Evolutionary conservation across 2,888 invertebrate genomes (phyloP).

Genomic region (Amphimallon solstitiale): DNA sequence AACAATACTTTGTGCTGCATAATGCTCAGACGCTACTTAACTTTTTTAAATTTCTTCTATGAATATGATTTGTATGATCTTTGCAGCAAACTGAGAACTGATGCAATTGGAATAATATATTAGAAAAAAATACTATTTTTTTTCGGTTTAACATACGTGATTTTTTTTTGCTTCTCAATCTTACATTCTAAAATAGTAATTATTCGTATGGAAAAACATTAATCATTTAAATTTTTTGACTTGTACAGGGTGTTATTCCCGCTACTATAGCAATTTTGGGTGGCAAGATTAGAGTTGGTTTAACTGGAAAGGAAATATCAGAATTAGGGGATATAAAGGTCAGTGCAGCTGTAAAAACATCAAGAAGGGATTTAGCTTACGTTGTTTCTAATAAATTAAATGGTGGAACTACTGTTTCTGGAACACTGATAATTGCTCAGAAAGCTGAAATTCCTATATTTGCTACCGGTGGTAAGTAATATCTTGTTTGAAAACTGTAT

Average conservation of each 20-base stretch:
- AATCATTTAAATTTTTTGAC: not conserved
- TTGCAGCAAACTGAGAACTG: too few species aligned
- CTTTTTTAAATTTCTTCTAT: too few species aligned
- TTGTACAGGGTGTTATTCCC: conserved; percentile 80
- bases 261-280: conserved; percentile 92
- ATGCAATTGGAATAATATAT: too few species aligned
- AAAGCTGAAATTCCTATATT: conserved; percentile 87
- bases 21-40: too few species aligned
- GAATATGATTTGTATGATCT: too few species aligned
- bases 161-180: too few species aligned
- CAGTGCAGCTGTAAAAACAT: conserved; percentile 77
- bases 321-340: conserved; percentile 68
- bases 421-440: conserved; percentile 88
- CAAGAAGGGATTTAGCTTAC: conserved; percentile 85
- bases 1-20: too few species aligned
- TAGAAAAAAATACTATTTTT: too few species aligned
- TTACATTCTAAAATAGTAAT: too few species aligned
- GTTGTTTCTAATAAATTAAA: conserved; percentile 74
- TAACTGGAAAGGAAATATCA: conserved; percentile 72
- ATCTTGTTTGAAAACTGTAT: conserved; percentile 1
- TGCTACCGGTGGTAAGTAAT: conserved; percentile 83
- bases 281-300: conserved; percentile 85
- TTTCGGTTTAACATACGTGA: too few species aligned
- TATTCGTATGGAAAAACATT: too few species aligned
- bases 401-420: conserved; percentile 97